Conservation (phyloP, 64 coral and sea anemone species). For the Stylophora pistillata region DNA sequence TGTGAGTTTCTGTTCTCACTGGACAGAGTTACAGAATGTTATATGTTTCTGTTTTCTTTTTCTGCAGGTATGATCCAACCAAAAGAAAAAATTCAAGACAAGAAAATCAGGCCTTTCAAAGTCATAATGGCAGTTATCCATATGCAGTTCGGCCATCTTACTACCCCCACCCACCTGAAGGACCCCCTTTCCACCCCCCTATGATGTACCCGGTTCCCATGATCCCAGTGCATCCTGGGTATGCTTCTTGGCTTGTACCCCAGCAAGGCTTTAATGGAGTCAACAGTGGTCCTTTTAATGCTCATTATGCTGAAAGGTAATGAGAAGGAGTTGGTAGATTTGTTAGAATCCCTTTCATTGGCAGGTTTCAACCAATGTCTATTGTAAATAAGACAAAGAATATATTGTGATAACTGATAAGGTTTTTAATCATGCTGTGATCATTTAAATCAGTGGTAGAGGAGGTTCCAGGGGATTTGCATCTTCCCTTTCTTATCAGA, state of each 20-base stretch:
- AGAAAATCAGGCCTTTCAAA: neutral
- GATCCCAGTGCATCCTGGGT: constrained; percentile 41
- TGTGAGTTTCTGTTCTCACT: too few relatives aligned
- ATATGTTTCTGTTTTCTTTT: neutral
- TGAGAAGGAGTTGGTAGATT: too few relatives aligned
- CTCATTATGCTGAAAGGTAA: neutral
- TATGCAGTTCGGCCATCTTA: constrained; percentile 6
- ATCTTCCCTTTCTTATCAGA: too few relatives aligned
- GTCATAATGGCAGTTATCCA: neutral
- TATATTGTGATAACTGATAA: too few relatives aligned
- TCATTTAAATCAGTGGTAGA: too few relatives aligned
- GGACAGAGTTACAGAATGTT: neutral
- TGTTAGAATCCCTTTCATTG: too few relatives aligned
- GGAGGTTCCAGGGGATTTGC: too few relatives aligned
- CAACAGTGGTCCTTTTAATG: neutral
- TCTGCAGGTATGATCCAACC: neutral
- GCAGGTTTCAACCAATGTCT: too few relatives aligned
- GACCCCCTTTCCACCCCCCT: constrained; percentile 21
- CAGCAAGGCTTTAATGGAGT: neutral
- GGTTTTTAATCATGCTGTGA: too few relatives aligned
- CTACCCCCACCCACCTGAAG: constrained; percentile 16
- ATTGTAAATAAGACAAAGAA: too few relatives aligned
- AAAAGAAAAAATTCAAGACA: neutral
- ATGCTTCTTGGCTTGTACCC: constrained; percentile 43
- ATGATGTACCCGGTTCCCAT: constrained; percentile 54